These are phyloP conservation scores for Ashinkailepas kermadecensis DNA, from an alignment of 2,888 invertebrate species.

Conservation along the genomic window DNA sequence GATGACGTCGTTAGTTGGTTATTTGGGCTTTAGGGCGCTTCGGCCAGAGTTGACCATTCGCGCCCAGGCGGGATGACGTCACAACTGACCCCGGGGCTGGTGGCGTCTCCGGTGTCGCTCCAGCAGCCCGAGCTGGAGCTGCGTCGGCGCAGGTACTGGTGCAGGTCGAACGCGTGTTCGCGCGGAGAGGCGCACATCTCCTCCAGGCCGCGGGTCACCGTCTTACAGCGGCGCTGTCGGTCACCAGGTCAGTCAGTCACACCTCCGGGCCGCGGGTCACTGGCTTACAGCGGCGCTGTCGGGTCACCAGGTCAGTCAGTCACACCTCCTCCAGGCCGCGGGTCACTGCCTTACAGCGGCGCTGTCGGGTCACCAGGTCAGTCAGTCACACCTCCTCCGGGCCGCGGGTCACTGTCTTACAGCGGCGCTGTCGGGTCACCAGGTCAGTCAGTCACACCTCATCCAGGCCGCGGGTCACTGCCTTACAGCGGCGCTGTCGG, in stretches of 20 bases:
- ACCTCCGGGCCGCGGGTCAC: conserved; percentile 39
- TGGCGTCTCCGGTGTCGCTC: conserved; percentile 28
- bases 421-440: not conserved
- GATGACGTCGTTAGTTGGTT: too few relatives aligned
- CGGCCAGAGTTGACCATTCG: too few relatives aligned
- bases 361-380: not conserved
- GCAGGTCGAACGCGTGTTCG: conserved; percentile 37
- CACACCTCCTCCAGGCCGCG: not conserved
- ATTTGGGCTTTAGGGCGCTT: too few relatives aligned
- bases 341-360: not conserved
- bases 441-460: not conserved
- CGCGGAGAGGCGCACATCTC: conserved; percentile 42
- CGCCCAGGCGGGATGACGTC: too few relatives aligned
- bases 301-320: not conserved
- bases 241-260: not conserved
- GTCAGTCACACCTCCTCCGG: not conserved
- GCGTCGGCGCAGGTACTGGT: conserved; percentile 39
- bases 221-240: conserved; percentile 33
- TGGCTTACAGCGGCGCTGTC: conserved; percentile 35
- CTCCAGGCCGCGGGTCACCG: conserved; percentile 41
- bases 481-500: not conserved
- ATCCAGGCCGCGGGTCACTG: not conserved
- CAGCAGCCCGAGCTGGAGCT: conserved; percentile 36
- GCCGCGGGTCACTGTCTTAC: conserved; percentile 6
- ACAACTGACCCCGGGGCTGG: not conserved